Percentiles rank a stretch among this genome's conserved stretches.
Conservation (phyloP, 2,888 invertebrate species). For the Phorcus lineatus region DNA sequence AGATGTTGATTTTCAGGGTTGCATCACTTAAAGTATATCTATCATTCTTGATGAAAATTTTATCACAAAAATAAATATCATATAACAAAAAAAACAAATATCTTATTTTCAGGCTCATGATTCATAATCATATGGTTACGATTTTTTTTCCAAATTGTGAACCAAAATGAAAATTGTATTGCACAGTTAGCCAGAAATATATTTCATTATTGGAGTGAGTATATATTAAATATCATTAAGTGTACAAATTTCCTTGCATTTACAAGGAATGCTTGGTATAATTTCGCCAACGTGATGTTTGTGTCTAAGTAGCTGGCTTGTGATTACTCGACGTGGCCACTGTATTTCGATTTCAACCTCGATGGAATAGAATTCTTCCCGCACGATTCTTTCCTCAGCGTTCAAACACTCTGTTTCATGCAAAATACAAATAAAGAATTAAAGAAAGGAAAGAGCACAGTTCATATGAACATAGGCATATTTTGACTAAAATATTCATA, state of each 20-base stretch:
- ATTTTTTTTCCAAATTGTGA: too few relatives aligned
- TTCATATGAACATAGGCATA: conserved; percentile 1
- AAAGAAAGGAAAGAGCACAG: conserved; percentile 17
- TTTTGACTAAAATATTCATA: too few relatives aligned
- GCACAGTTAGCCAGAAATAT: background rate
- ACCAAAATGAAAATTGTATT: too few relatives aligned
- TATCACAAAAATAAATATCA: too few relatives aligned
- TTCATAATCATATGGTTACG: too few relatives aligned
- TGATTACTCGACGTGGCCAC: conserved; percentile 47
- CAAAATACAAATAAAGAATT: conserved; percentile 31
- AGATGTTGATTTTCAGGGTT: too few relatives aligned
- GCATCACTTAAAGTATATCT: too few relatives aligned
- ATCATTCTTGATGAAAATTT: too few relatives aligned
- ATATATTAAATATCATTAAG: background rate
- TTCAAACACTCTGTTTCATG: conserved; percentile 57
- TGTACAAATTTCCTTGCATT: conserved; percentile 17
- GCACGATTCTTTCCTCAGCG: conserved; percentile 58
- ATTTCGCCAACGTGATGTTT: conserved; percentile 13
- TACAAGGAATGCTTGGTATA: conserved; percentile 3
- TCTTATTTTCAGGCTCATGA: too few relatives aligned
- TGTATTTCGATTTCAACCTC: conserved; percentile 68
- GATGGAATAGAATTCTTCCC: conserved; percentile 69
- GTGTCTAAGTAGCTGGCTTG: conserved; percentile 1
- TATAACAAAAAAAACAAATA: too few relatives aligned
- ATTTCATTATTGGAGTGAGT: background rate